These are phyloP conservation scores for Sarcophaga caerulescens DNA, from an alignment of 2,888 invertebrate species.

Conservation along the genomic window DNA sequence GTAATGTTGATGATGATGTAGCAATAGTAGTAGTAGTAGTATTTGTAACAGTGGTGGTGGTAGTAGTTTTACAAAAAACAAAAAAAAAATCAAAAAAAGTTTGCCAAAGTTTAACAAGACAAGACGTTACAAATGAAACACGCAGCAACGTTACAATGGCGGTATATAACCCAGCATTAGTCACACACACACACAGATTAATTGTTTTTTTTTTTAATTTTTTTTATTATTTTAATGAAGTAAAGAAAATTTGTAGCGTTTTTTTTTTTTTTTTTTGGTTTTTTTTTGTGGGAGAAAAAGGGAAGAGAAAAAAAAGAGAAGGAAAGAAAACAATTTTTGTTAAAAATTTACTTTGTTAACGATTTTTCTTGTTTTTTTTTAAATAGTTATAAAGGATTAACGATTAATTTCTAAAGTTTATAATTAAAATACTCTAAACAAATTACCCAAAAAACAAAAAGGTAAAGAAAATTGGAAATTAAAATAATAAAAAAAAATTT, in stretches of 20 bases:
- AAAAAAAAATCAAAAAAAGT: conserved; percentile 13
- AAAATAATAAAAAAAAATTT: conserved; percentile 7
- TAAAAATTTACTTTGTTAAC: conserved; percentile 61
- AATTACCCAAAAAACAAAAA: conserved; percentile 2
- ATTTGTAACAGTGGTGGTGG: conserved; percentile 5
- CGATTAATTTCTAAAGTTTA: conserved; percentile 48
- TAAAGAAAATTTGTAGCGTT: conserved; percentile 35
- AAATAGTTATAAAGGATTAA: conserved; percentile 37
- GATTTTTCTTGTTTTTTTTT: conserved; percentile 29
- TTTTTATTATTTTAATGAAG: conserved; percentile 23
- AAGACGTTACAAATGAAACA: conserved; percentile 53
- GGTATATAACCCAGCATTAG: conserved; percentile 11
- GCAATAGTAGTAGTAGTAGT: conserved; percentile 27
- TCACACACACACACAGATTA: conserved; percentile 18
- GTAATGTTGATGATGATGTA: conserved; percentile 40
- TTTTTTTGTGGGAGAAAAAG: conserved; percentile 33
- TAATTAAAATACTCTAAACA: conserved; percentile 34
- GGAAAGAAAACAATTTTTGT: conserved; percentile 58
- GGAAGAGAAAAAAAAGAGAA: conserved; percentile 41
- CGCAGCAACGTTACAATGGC: conserved; percentile 42
- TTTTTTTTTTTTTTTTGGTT: conserved; percentile 8
- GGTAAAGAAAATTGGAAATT: conserved; percentile 2
- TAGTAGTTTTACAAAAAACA: conserved; percentile 21
- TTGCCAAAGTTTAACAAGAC: conserved; percentile 49
- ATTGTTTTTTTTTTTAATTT: neutral